Percentiles rank a stretch among this genome's conserved stretches.
phyloP scores from a whole-genome alignment of 2,797 vertebrate species.

The Syndactyla subalaris region DNA sequence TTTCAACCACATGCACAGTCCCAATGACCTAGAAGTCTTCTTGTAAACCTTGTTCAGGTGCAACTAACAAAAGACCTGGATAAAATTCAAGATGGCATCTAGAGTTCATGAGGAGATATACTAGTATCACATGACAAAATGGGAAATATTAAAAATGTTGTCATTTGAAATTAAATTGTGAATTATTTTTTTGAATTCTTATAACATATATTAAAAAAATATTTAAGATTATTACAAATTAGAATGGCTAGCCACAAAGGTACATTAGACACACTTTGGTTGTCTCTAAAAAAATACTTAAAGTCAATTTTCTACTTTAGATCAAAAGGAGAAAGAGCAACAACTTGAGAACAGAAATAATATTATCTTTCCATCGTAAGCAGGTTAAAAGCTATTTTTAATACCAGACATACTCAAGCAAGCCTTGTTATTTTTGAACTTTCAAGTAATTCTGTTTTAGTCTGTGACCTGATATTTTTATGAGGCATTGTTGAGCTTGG shows the following conservation, averaged over 20 bases:
- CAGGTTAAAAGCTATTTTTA: constrained; percentile 51
- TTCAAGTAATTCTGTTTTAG: constrained; percentile 59
- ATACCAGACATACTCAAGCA: constrained; percentile 2
- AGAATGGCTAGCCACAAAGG: neutral
- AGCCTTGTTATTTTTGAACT: constrained; percentile 44
- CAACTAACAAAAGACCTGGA: neutral
- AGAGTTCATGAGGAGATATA: neutral
- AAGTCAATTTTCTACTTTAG: constrained; percentile 47
- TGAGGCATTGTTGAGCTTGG: constrained; percentile 46
- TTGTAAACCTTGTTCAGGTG: neutral
- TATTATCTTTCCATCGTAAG: constrained; percentile 42
- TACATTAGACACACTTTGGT: neutral
- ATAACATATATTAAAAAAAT: neutral
- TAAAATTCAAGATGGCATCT: neutral
- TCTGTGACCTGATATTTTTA: constrained; percentile 70
- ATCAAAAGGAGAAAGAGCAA: constrained; percentile 50
- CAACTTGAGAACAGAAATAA: constrained; percentile 51
- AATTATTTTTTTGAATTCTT: neutral
- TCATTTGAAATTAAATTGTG: neutral
- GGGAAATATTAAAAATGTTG: neutral
- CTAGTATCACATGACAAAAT: neutral
- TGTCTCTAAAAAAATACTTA: constrained; percentile 9
- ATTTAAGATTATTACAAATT: neutral
- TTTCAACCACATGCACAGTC: neutral
- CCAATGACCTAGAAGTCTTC: neutral